Base-by-base conservation (phyloP, 2,113 vertebrate species). In the Donacobius atricapilla region DNA sequence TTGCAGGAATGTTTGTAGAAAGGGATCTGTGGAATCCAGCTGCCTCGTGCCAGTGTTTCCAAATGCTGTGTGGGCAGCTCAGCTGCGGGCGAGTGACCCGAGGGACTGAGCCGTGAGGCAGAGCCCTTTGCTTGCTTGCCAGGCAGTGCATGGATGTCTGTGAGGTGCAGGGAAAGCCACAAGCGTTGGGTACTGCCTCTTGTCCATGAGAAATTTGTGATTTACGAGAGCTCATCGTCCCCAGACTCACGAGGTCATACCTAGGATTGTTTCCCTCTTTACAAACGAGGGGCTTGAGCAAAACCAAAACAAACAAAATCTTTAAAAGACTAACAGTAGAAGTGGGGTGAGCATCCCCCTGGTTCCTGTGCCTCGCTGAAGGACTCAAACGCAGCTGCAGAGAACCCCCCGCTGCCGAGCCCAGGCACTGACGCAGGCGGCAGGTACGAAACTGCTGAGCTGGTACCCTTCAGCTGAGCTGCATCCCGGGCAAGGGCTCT, bases 371-470 rank as follows among this genome's bases (percentile, higher is more conserved):
- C 51, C 27, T 6, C 13, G 39, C 1, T 28, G 64, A 91, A 82
- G 80, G 71, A 60, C 51, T 64, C 1, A 14, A 54, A 2, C 2
- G 25, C 27, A 61, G 37, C 42, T 40, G 10, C n/a, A 7, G 57
- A 69, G 65, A 69, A 10, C 4, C 2, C 1, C 24, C 23, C 4
- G 0, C 42, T 48, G n/a, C 63, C 10, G 56, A 45, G 64, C 77
- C 23, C 3, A 11, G 39, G 68, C 23, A 6, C 2, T 45, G 56
- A 33, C 0, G 3, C 35, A 54, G 82, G 73, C 0, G 6, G 10
- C 39, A 21, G 66, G 76, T 2, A 44, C 8, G 2, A 14, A 78
- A 40, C 7, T 63, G 92, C 81, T 79, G 57, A 85, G 66, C 53
- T 56, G 63, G 51, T 40, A 12, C 30, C 70, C 22, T 35, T 30